These are phyloP conservation scores for Aurelia aurita DNA, from an alignment of 30 jellyfish, hydroid and myxozoan species.

Conservation along the genomic window DNA sequence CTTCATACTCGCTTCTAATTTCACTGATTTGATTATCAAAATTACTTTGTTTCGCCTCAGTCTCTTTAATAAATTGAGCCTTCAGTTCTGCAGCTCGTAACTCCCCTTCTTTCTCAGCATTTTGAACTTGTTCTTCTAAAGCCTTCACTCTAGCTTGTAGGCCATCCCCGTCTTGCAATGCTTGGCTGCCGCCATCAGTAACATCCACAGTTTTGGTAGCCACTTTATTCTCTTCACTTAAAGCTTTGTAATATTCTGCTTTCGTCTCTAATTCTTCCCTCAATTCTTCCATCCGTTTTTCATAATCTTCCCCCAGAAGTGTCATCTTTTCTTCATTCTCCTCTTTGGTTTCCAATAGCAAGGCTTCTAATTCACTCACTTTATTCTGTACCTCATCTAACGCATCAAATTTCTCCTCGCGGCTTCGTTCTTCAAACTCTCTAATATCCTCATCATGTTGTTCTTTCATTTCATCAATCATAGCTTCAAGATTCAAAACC, in stretches of 20 bases:
- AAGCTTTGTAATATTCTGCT: constrained; percentile 19
- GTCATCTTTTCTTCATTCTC: constrained; percentile 75
- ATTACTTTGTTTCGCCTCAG: constrained; percentile 61
- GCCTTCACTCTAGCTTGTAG: constrained; percentile 40
- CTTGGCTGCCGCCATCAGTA: not conserved
- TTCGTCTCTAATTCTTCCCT: constrained; percentile 66
- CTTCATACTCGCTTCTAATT: constrained; percentile 92
- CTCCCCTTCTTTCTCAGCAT: constrained; percentile 56
- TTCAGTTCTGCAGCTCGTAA: constrained; percentile 53
- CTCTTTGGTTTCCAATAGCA: constrained; percentile 47
- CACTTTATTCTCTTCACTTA: constrained; percentile 49
- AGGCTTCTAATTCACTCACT: constrained; percentile 68
- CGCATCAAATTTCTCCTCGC: constrained; percentile 70
- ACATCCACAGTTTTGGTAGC: constrained; percentile 15
- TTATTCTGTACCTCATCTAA: constrained; percentile 40
- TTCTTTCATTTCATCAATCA: constrained; percentile 88
- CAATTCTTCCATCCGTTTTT: constrained; percentile 62
- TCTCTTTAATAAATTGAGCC: constrained; percentile 38
- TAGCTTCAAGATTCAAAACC: constrained; percentile 79
- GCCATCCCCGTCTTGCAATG: constrained; percentile 7
- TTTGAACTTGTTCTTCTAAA: constrained; percentile 47
- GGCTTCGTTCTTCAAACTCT: constrained; percentile 65
- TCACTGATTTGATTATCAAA: constrained; percentile 87
- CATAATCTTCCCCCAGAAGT: constrained; percentile 67
- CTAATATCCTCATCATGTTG: constrained; percentile 68